Evolutionary conservation across 1,140 invertebrate species (phyloP).

Genomic region (Rhagoletis pomonella): DNA sequence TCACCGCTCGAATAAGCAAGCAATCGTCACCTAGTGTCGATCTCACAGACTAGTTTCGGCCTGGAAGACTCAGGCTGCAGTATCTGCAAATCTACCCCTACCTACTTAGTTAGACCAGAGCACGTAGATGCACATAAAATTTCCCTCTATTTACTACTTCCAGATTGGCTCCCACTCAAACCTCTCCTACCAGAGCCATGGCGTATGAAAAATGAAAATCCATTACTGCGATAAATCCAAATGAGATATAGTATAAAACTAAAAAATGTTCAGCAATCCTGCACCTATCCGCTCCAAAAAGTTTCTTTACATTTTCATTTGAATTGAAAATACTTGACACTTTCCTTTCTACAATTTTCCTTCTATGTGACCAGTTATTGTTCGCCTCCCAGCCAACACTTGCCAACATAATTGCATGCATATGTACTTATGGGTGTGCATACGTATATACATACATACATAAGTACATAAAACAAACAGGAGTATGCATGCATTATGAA

Average conservation of each 20-base stretch:
- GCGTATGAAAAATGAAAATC: neutral
- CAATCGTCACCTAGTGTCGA: too few relatives aligned
- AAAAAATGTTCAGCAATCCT: neutral
- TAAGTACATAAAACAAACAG: neutral
- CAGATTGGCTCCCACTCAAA: too few relatives aligned
- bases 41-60: too few relatives aligned
- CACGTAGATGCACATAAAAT: too few relatives aligned
- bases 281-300: neutral
- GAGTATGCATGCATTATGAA: neutral
- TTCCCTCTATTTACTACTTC: too few relatives aligned
- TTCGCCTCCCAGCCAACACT: neutral
- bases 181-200: neutral
- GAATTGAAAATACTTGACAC: constrained; percentile 2
- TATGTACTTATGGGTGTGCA: neutral
- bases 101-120: too few relatives aligned
- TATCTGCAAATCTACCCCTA: too few relatives aligned
- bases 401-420: neutral
- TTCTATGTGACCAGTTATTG: neutral
- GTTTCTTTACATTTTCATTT: neutral
- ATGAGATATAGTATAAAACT: neutral
- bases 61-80: too few relatives aligned
- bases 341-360: neutral
- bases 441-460: constrained; percentile 6
- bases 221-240: neutral
- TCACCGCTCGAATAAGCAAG: too few relatives aligned